Conservation (phyloP, 2,888 invertebrate genomes). For the Hedya salicella region DNA sequence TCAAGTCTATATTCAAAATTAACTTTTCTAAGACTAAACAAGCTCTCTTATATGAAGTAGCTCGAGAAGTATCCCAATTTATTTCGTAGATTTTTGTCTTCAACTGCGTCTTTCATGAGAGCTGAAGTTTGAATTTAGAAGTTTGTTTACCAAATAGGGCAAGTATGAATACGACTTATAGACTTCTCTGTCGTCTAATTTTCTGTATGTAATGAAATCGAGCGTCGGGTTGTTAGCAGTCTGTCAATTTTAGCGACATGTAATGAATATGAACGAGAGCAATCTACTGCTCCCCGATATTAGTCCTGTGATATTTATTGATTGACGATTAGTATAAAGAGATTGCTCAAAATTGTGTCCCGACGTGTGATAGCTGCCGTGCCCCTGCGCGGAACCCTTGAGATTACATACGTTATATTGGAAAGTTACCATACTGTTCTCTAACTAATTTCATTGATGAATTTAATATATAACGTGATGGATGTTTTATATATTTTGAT, state of each 20-base stretch:
- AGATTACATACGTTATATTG: slow-evolving; percentile 48
- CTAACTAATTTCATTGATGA: slow-evolving; percentile 49
- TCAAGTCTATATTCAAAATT: background rate
- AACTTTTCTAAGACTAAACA: background rate
- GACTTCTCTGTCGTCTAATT: background rate
- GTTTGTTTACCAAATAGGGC: background rate
- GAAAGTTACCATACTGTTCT: slow-evolving; percentile 58
- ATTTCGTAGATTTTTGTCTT: no score
- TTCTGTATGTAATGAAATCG: background rate
- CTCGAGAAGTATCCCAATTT: no score
- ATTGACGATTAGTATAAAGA: slow-evolving; percentile 45
- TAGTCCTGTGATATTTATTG: slow-evolving; percentile 28
- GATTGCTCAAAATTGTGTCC: slow-evolving; percentile 72
- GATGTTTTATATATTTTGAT: slow-evolving; percentile 44
- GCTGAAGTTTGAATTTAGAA: background rate
- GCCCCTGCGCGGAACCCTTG: slow-evolving; percentile 10
- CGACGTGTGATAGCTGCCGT: slow-evolving; percentile 58
- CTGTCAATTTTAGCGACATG: no score
- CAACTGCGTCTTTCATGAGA: background rate
- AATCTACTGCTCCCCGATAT: slow-evolving; percentile 14
- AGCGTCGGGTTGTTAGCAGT: background rate
- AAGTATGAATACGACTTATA: background rate
- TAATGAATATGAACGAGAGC: background rate
- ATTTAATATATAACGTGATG: slow-evolving; percentile 45
- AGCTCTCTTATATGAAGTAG: no score